These are phyloP conservation scores for Sebastes jordani DNA, from an alignment of 2,797 vertebrate species.

Conservation along the genomic window DNA sequence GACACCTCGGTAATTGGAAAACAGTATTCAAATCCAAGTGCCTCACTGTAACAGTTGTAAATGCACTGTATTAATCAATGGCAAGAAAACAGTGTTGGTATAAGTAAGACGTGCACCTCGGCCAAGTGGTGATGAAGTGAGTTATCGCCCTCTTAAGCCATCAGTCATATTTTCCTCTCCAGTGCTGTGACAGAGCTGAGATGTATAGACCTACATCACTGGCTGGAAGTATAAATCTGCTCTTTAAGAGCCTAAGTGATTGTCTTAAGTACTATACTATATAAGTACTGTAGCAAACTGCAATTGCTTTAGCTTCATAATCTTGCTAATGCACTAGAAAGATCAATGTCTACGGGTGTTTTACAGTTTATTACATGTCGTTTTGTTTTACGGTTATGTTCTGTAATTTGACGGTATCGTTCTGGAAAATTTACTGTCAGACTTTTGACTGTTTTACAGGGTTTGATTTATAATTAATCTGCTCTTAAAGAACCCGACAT, in stretches of 20 bases:
- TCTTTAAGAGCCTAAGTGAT: neutral
- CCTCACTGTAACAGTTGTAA: neutral
- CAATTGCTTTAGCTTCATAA: neutral
- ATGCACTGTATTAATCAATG: neutral
- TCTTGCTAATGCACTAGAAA: neutral
- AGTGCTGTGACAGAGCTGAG: neutral
- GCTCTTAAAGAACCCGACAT: too few relatives aligned
- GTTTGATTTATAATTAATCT: too few relatives aligned
- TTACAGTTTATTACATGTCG: neutral
- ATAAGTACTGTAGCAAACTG: neutral
- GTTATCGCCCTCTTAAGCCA: neutral
- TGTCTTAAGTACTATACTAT: neutral
- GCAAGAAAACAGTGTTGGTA: neutral
- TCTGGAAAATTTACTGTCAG: too few relatives aligned
- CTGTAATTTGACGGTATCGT: neutral
- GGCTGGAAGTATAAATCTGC: neutral
- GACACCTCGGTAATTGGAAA: conserved; percentile 39
- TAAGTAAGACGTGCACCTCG: neutral
- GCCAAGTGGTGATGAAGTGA: neutral
- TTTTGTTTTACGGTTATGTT: neutral
- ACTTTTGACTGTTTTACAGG: too few relatives aligned
- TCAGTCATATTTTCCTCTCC: neutral
- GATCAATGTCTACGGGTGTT: neutral
- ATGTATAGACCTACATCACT: neutral
- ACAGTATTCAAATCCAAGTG: conserved; percentile 14